Evolutionary conservation across 2,888 invertebrate species (phyloP).

Genomic region (Ophion obscuratus): DNA sequence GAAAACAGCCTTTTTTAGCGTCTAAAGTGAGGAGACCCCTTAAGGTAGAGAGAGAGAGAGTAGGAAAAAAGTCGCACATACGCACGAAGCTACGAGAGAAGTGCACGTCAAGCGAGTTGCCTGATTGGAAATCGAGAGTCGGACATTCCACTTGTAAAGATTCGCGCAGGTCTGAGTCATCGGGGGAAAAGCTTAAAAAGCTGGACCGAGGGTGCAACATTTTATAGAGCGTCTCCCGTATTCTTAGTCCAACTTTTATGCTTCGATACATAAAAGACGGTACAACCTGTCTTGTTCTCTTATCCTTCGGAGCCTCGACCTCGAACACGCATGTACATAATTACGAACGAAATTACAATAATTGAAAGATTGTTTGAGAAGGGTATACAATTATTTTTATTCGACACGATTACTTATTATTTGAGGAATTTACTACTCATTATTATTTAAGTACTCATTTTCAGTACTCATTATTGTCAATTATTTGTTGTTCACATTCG

Average conservation of each 20-base stretch:
- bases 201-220: neutral
- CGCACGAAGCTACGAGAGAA: conserved; percentile 44
- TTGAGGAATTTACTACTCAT: neutral
- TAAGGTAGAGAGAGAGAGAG: neutral
- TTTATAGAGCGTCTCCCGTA: neutral
- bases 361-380: neutral
- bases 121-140: conserved; percentile 79
- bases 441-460: neutral
- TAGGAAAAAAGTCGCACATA: conserved; percentile 1
- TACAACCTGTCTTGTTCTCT: neutral
- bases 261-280: neutral
- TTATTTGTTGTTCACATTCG: neutral
- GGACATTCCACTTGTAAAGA: conserved; percentile 72
- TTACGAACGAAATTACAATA: neutral
- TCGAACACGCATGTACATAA: neutral
- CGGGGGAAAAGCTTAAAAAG: conserved; percentile 33
- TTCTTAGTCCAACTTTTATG: neutral
- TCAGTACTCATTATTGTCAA: neutral
- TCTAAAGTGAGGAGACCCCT: neutral
- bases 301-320: neutral
- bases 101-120: conserved; percentile 60
- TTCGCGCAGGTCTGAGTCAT: conserved; percentile 73
- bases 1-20: too few species aligned
- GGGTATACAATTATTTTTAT: neutral
- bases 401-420: neutral